Base-by-base conservation (phyloP, 2,797 vertebrate species). In the Valencia hispanica region DNA sequence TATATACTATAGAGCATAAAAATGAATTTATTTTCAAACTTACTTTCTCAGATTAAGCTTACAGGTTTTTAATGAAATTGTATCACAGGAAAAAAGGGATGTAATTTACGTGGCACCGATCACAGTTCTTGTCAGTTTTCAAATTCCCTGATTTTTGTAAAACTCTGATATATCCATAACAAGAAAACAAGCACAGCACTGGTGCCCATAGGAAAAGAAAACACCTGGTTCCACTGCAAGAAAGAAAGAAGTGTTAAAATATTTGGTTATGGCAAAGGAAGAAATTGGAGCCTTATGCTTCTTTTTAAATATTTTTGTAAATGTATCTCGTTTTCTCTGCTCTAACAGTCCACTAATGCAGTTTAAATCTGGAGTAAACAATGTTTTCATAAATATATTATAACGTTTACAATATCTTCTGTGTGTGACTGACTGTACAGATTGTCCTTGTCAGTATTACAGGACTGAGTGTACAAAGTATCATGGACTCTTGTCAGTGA, bases 401-500 rank as follows among this genome's bases (percentile, higher is more conserved):
- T 72, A n/a, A 68, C 66, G 61, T 79, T 71, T 75, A 48, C 57
- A 68, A 68, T 65, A 78, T 69, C 66, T 68, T 78, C 70, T 70
- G 53, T 72, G 68, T 77, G 73, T 72, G 57, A 74, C 76, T 79
- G 68, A 75, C 68, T 82, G 74, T 76, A 70, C 36, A 71, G 85
- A 77, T 79, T 81, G 80, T 82, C 66, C 75, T 81, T 76, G 83
- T 90, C 80, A 82, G 39, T 72, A 72, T 75, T 77, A 70, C 43
- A 77, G 86, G 79, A 57, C 39, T 79, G 78, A 87, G 86, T 88
- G 85, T 73, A 79, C 70, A 88, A 84, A 82, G 77, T 81, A 75
- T 51, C 79, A 83, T 85, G 47, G 70, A 74, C 80, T 80, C 70
- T n/a, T 86, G 77, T 75, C 74, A 82, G 78, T 79, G 75, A 86